phyloP scores from a whole-genome alignment of 2,113 vertebrate species.

The Rhynchopsitta pachyrhyncha region DNA sequence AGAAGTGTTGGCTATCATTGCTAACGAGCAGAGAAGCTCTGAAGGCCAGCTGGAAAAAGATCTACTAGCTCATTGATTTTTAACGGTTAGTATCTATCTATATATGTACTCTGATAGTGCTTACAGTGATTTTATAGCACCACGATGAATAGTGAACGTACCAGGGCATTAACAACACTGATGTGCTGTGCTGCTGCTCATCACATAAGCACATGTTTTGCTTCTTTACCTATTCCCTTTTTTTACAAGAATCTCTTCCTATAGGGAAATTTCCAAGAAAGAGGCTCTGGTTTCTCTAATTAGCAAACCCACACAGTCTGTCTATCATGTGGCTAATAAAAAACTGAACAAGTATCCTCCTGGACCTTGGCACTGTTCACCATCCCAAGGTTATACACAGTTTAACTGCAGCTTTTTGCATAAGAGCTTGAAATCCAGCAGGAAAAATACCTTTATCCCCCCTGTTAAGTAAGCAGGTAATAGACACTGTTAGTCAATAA shows the following conservation, averaged over 20 bases:
- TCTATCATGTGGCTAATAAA: background rate
- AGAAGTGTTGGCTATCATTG: background rate
- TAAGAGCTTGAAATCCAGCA: background rate
- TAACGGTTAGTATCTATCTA: background rate
- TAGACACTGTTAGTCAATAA: constrained; percentile 9
- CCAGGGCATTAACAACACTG: background rate
- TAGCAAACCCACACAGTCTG: background rate
- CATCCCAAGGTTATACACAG: constrained; percentile 9
- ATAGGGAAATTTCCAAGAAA: background rate
- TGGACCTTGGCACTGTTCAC: background rate
- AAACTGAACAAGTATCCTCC: background rate
- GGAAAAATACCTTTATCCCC: constrained; percentile 44
- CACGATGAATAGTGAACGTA: background rate
- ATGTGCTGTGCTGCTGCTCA: background rate
- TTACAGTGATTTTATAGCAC: background rate
- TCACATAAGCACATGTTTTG: background rate
- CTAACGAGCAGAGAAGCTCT: background rate
- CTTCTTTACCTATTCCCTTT: background rate
- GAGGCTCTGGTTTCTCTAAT: background rate
- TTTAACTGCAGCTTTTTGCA: constrained; percentile 29
- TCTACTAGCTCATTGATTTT: background rate
- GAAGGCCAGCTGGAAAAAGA: background rate
- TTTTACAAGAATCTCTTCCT: background rate
- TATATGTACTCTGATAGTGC: background rate
- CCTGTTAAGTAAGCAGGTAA: constrained; percentile 23